Percentiles rank a stretch among this genome's conserved stretches.
Evolutionary conservation across 1,140 invertebrate genomes (phyloP).

Genomic region (Aphidius ervi): DNA sequence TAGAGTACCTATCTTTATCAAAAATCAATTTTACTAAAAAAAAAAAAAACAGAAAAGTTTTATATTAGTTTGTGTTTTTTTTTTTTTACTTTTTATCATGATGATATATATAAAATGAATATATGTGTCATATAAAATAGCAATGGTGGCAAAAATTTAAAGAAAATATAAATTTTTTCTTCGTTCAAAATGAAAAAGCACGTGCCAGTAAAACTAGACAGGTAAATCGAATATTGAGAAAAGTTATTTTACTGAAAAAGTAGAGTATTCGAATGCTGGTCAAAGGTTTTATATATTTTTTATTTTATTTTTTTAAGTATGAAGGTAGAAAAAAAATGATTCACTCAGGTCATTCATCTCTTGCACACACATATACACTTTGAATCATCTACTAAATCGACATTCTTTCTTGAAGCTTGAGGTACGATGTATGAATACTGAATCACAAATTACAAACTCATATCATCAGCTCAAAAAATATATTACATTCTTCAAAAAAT

Average conservation of each 20-base stretch:
- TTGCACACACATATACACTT: background rate
- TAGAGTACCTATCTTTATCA: too few relatives aligned
- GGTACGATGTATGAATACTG: constrained; percentile 34
- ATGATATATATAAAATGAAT: too few relatives aligned
- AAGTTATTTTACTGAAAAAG: constrained; percentile 9
- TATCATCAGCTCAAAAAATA: constrained; percentile 2
- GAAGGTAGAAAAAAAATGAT: constrained; percentile 7
- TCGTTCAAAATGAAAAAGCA: constrained; percentile 6
- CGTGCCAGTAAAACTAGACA: constrained; percentile 5
- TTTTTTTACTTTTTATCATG: too few relatives aligned
- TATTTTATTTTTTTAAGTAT: constrained; percentile 5
- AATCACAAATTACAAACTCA: constrained; percentile 22
- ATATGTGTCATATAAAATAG: too few relatives aligned
- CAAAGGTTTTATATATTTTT: constrained; percentile 22
- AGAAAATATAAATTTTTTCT: background rate
- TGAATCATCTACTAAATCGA: constrained; percentile 20
- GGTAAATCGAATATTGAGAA: constrained; percentile 12
- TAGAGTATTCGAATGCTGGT: constrained; percentile 36
- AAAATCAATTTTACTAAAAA: too few relatives aligned
- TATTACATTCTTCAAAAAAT: background rate
- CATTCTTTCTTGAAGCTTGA: constrained; percentile 10
- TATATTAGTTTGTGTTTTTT: too few relatives aligned
- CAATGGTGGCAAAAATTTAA: too few relatives aligned
- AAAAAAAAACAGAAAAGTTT: too few relatives aligned
- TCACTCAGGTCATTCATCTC: constrained; percentile 16